Evolutionary conservation across 2,888 invertebrate genomes (phyloP).

Genomic region (Sericinus montela): DNA sequence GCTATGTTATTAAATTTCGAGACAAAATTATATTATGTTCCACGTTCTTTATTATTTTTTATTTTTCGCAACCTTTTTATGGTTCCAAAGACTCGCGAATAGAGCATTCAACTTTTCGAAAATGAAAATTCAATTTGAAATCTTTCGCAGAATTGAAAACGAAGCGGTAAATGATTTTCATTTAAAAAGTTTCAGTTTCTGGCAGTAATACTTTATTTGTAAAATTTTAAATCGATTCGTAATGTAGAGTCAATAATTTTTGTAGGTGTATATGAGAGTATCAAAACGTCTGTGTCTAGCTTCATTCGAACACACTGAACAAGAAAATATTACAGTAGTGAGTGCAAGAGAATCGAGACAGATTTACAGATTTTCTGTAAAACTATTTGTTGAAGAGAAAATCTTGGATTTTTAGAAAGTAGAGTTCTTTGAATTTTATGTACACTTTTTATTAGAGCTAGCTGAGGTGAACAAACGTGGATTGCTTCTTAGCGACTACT

Average conservation of each 20-base stretch:
- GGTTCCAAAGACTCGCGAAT: neutral
- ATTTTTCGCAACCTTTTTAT: conserved; percentile 6
- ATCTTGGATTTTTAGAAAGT: conserved; percentile 12
- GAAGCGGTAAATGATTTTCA: conserved; percentile 2
- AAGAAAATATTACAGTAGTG: conserved; percentile 1
- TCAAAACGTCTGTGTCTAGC: neutral
- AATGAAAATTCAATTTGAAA: neutral
- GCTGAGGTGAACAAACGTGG: conserved; percentile 14
- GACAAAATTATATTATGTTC: neutral
- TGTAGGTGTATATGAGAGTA: neutral
- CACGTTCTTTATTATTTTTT: neutral
- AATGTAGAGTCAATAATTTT: neutral
- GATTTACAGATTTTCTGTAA: conserved; percentile 13
- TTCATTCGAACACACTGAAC: neutral
- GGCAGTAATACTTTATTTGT: neutral
- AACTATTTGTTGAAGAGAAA: conserved; percentile 2
- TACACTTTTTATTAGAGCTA: conserved; percentile 15
- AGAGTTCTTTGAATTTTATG: conserved; percentile 5
- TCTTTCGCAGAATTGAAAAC: neutral
- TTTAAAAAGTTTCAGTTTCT: neutral
- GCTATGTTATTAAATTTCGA: conserved; percentile 8
- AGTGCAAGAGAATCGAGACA: conserved; percentile 1
- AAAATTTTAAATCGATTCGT: neutral
- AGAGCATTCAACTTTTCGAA: neutral
- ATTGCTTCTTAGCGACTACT: conserved; percentile 15